These are phyloP conservation scores for Aphis gossypii DNA, from an alignment of 1,140 invertebrate species.

Conservation along the genomic window DNA sequence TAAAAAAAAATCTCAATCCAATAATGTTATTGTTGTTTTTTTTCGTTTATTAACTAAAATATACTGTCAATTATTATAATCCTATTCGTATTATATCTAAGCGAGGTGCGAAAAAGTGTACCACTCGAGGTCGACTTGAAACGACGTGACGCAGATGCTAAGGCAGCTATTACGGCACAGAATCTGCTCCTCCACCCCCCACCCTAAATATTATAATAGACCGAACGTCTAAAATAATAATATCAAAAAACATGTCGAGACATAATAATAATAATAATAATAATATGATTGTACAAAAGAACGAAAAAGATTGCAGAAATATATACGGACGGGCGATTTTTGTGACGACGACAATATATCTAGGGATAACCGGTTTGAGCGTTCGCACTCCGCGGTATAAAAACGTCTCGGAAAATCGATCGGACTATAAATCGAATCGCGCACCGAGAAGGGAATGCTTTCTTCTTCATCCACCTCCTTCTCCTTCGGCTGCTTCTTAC, in stretches of 20 bases:
- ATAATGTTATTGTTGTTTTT: neutral
- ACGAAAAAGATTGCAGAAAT: neutral
- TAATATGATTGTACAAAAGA: neutral
- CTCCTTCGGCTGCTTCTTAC: neutral
- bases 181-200: no score
- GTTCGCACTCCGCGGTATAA: neutral
- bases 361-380: slow-evolving; percentile 41
- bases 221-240: neutral
- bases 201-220: neutral
- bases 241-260: neutral
- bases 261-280: neutral
- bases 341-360: neutral
- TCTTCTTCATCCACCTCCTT: neutral
- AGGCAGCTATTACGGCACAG: neutral
- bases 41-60: neutral
- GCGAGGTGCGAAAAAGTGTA: neutral
- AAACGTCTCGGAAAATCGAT: slow-evolving; percentile 54
- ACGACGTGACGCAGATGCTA: neutral
- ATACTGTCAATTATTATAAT: neutral
- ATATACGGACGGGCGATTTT: neutral
- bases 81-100: neutral
- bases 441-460: slow-evolving; percentile 19
- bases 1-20: neutral
- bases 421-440: slow-evolving; percentile 45
- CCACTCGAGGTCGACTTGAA: no score